phyloP scores from a whole-genome alignment of 2,113 vertebrate genomes.

The Silurus meridionalis region DNA sequence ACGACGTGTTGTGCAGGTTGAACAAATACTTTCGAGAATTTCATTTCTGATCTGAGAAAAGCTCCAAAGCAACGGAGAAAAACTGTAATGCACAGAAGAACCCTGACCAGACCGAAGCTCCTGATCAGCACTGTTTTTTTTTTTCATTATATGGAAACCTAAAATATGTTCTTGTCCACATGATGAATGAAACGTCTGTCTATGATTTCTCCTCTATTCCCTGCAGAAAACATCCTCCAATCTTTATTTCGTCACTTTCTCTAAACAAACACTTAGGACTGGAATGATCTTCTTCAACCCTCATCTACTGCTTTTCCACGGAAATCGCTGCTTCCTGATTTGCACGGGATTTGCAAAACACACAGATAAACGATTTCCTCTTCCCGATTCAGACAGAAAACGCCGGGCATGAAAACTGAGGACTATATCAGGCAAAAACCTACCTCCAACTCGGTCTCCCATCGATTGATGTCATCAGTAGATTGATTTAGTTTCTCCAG shows the following conservation, averaged over 20 bases:
- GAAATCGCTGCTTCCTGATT: slow-evolving; percentile 16
- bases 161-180: neutral
- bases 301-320: neutral
- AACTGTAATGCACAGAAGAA: neutral
- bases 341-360: slow-evolving; percentile 18
- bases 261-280: neutral
- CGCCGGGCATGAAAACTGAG: neutral
- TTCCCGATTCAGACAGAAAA: neutral
- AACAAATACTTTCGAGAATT: too few relatives aligned
- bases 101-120: neutral
- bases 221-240: neutral
- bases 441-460: slow-evolving; percentile 97
- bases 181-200: neutral
- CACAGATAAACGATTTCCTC: slow-evolving; percentile 39
- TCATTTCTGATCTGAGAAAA: too few relatives aligned
- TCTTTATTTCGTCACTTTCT: too few relatives aligned
- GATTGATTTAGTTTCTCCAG: slow-evolving; percentile 97
- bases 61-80: too few relatives aligned
- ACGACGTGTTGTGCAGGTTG: too few relatives aligned
- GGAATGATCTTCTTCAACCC: neutral
- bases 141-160: too few relatives aligned
- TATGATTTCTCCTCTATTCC: neutral
- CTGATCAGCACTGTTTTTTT: neutral
- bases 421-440: slow-evolving; percentile 2
- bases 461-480: slow-evolving; percentile 93